Percentiles rank a stretch among this genome's conserved stretches.
Evolutionary conservation across 2,888 invertebrate genomes (phyloP).

Genomic region (Synergus japonicus): DNA sequence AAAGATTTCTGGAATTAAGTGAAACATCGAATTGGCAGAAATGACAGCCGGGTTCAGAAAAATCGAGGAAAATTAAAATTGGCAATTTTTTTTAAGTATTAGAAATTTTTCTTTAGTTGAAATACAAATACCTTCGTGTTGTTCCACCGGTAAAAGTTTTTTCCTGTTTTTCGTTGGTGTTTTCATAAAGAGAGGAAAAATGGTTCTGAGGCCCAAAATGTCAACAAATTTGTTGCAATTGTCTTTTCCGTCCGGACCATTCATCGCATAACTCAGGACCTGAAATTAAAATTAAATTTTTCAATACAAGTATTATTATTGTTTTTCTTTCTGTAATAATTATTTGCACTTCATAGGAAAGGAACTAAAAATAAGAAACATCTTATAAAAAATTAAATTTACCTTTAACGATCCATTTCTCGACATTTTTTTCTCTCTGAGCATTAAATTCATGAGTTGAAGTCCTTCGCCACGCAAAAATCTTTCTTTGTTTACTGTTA

Average conservation of each 20-base stretch:
- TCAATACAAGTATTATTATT: conserved; percentile 5
- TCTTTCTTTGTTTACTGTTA: conserved; percentile 90
- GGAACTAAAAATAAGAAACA: background rate
- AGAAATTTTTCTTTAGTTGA: conserved; percentile 10
- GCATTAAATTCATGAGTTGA: conserved; percentile 99
- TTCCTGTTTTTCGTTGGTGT: conserved; percentile 93
- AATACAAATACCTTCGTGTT: conserved; percentile 86
- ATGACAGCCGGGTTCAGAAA: too few species aligned
- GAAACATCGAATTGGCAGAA: too few species aligned
- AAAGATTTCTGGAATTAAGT: too few species aligned
- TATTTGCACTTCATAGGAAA: background rate
- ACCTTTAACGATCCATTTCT: conserved; percentile 96
- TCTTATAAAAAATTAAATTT: background rate
- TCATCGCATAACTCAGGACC: conserved; percentile 97
- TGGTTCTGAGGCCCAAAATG: conserved; percentile 95
- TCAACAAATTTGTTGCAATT: conserved; percentile 99
- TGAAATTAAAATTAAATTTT: conserved; percentile 44
- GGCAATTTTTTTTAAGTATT: background rate
- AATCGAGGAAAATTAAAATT: too few species aligned
- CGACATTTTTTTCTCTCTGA: conserved; percentile 97
- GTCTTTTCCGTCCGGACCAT: conserved; percentile 94
- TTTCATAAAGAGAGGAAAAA: conserved; percentile 99
- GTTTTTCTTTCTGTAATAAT: background rate
- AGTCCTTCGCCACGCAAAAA: conserved; percentile 98
- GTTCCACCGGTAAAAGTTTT: conserved; percentile 89